Percentiles rank a stretch among this genome's conserved stretches.
These are phyloP conservation scores for Druceiella hillmani DNA, from an alignment of 2,888 invertebrate genomes.

Conservation along the genomic window DNA sequence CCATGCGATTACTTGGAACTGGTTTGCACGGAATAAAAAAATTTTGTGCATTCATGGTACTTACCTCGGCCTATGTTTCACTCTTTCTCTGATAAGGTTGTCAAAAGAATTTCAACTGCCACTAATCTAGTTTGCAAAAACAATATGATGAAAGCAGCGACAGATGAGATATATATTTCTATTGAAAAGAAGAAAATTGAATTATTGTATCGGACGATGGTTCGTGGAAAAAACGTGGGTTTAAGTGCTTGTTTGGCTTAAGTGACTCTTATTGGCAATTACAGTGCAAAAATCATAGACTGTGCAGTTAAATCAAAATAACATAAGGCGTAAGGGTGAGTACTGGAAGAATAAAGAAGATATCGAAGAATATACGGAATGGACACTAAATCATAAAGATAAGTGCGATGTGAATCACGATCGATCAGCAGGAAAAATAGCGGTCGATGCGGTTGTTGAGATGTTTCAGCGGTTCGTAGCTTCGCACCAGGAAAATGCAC, in stretches of 20 bases:
- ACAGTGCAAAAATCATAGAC: conserved; percentile 6
- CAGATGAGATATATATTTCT: too few species aligned
- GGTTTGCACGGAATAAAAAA: too few species aligned
- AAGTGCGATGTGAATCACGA: conserved; percentile 19
- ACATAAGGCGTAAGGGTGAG: conserved; percentile 1
- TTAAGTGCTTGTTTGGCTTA: conserved; percentile 6
- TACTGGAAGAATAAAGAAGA: conserved; percentile 6
- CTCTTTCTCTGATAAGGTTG: too few species aligned
- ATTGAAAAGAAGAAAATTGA: too few species aligned
- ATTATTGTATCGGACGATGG: conserved; percentile 8
- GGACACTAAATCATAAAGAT: conserved; percentile 12
- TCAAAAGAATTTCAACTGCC: too few species aligned
- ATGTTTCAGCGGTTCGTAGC: conserved; percentile 20
- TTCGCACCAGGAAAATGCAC: too few species aligned
- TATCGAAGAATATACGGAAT: conserved; percentile 11
- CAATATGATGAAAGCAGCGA: too few species aligned
- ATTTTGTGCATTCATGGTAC: too few species aligned
- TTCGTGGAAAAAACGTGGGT: conserved; percentile 9
- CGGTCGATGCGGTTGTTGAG: conserved; percentile 19
- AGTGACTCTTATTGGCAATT: conserved; percentile 7
- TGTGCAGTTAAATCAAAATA: conserved; percentile 4
- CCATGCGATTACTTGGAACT: too few species aligned
- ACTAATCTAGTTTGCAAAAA: too few species aligned
- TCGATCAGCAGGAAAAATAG: conserved; percentile 24
- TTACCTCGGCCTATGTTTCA: too few species aligned